Evolutionary conservation across 2,113 vertebrate genomes (phyloP).

Genomic region (Cettia cetti): DNA sequence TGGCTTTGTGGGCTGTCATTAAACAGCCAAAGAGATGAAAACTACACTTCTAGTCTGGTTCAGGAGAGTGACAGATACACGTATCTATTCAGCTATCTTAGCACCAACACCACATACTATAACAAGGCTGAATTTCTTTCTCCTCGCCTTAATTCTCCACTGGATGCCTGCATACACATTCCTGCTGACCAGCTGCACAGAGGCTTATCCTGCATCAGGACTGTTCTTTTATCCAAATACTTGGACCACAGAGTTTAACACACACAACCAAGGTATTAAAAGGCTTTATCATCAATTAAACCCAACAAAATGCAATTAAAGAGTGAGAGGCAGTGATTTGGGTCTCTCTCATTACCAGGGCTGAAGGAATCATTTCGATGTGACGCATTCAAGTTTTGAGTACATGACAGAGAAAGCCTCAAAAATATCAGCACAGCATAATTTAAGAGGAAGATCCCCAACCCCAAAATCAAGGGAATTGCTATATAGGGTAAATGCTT

Average conservation of each 20-base stretch:
- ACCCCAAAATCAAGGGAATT: neutral
- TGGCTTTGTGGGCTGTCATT: neutral
- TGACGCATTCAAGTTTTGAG: neutral
- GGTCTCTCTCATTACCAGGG: neutral
- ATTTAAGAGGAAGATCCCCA: neutral
- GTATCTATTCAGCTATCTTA: neutral
- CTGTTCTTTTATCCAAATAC: neutral
- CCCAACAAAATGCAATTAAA: neutral
- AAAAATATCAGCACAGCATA: neutral
- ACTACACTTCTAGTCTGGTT: neutral
- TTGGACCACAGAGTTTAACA: neutral
- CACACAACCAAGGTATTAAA: neutral
- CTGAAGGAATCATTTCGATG: neutral
- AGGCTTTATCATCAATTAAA: neutral
- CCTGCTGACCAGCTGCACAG: neutral
- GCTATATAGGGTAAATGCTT: neutral
- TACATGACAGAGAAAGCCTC: neutral
- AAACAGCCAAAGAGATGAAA: neutral
- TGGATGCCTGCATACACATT: neutral
- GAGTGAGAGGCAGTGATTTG: neutral
- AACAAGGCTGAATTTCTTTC: neutral
- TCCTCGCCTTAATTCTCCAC: neutral
- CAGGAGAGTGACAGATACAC: neutral
- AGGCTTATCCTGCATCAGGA: neutral
- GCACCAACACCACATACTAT: neutral